Conservation (phyloP, 2,113 vertebrate species). For the Andinoacara biseriatus region DNA sequence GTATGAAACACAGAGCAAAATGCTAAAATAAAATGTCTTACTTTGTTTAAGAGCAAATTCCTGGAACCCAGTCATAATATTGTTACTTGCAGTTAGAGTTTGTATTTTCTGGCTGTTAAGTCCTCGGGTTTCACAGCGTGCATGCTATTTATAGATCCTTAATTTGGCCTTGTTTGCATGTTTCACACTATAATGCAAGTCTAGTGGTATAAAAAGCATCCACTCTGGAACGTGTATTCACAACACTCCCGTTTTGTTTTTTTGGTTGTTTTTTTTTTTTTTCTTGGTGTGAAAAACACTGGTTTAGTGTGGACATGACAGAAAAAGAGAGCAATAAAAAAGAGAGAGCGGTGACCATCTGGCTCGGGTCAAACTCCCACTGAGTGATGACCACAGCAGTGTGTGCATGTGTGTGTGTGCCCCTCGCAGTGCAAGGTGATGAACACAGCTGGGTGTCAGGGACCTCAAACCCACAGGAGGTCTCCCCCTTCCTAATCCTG, state of each 20-base stretch:
- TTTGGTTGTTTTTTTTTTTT: too few relatives aligned
- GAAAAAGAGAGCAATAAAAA: slow-evolving; percentile 63
- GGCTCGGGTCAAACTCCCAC: slow-evolving; percentile 73
- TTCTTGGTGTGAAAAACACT: slow-evolving; percentile 57
- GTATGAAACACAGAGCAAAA: not conserved
- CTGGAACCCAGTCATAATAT: not conserved
- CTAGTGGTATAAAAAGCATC: slow-evolving; percentile 37
- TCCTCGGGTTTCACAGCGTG: not conserved
- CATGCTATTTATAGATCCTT: slow-evolving; percentile 52
- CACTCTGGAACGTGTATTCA: slow-evolving; percentile 32
- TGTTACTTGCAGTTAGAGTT: not conserved
- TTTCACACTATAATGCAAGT: slow-evolving; percentile 61
- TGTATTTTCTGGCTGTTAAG: slow-evolving; percentile 21
- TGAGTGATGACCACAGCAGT: slow-evolving; percentile 62
- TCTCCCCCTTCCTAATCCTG: slow-evolving; percentile 46
- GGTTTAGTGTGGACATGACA: slow-evolving; percentile 61
- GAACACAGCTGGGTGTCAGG: slow-evolving; percentile 75
- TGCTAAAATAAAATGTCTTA: not conserved
- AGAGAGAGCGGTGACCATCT: slow-evolving; percentile 68
- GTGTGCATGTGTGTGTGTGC: slow-evolving; percentile 40
- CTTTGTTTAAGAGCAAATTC: not conserved
- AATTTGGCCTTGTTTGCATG: slow-evolving; percentile 55
- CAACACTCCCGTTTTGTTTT: slow-evolving; percentile 24
- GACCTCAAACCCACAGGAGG: slow-evolving; percentile 64
- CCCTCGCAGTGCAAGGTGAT: slow-evolving; percentile 68